Base-by-base conservation (phyloP, 2,888 invertebrate species). In the Lasius platythorax region DNA sequence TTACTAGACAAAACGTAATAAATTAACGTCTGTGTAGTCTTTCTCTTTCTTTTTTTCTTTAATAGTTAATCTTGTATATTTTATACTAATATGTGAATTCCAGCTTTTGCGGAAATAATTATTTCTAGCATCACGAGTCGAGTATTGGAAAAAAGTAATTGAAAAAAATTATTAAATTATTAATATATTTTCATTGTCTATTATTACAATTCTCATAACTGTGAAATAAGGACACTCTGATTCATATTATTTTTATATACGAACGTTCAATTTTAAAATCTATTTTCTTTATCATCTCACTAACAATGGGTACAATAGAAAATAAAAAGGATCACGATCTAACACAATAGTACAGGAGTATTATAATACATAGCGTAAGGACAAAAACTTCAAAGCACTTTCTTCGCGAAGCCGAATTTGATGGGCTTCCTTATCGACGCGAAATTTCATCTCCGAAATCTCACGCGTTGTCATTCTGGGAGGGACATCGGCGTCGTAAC, bases 371-470 rank as follows among this genome's bases (percentile, higher is more conserved):
- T 11, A 6, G 3, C 23, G 2, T 18, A 53, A 72, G 28, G n/a
- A 4, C 2, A 4, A 58, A 53, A 53, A n/a, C 12, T 53, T 37
- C 0, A 9, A 50, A n/a, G 8, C 37, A 40, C 9, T 12, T 12
- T n/a, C 12, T 18, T 58, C 6, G 11, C 18, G 0, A 83, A 23
- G 6, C 11, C 67, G 68, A 83, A 72, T 75, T 53, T 28, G 67
- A 85, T 83, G 70, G 87, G 76, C 90, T 89, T 85, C 89, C 85
- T 89, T 89, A 89, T 89, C 89, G 89, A 87, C 89, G 85, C 56
- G 81, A 79, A 76, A 86, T 78, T 83, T 67, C 64, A 75, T 58
- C 64, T 46, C 74, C n/a, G 46, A 33, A 81, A 81, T 73, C 30
- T 46, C 58, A 61, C 37, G 78, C 11, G 33, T 30, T 15, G 56